A percentile compares a stretch with the other conserved stretches of the same genome.
phyloP scores from a whole-genome alignment of 1,140 invertebrate genomes.

The Rhopalosiphum maidis region DNA sequence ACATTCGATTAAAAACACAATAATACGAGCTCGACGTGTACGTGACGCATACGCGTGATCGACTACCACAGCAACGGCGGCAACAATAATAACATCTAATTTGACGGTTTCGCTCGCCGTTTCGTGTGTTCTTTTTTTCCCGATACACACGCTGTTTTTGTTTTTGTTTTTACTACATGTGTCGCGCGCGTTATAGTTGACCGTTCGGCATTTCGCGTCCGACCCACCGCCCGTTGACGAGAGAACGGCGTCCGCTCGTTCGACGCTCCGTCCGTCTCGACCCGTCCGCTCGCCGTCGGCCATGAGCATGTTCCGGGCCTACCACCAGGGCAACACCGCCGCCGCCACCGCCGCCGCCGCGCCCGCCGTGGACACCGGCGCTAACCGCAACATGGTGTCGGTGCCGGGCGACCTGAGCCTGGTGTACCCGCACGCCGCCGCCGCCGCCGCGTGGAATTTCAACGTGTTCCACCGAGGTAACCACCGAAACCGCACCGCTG shows the following conservation, averaged over 20 bases:
- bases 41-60: background rate
- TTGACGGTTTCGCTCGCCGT: background rate
- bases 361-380: slow-evolving; percentile 17
- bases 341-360: background rate
- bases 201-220: background rate
- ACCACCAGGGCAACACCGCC: slow-evolving; percentile 32
- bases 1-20: background rate
- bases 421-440: slow-evolving; percentile 33
- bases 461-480: slow-evolving; percentile 52
- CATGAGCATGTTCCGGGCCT: slow-evolving; percentile 51
- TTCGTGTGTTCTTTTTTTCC: background rate
- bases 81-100: too few species aligned
- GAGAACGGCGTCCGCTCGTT: background rate
- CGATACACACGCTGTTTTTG: background rate
- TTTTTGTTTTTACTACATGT: background rate
- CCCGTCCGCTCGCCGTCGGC: background rate
- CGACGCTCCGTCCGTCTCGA: background rate
- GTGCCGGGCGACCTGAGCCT: slow-evolving; percentile 32
- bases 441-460: slow-evolving; percentile 45
- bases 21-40: background rate
- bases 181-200: background rate
- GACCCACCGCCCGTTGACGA: background rate
- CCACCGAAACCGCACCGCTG: background rate
- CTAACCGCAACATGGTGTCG: slow-evolving; percentile 30
- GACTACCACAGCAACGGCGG: background rate